These are phyloP conservation scores for Masnerella sp. DNA, from an alignment of 2,888 invertebrate species.

Conservation along the genomic window DNA sequence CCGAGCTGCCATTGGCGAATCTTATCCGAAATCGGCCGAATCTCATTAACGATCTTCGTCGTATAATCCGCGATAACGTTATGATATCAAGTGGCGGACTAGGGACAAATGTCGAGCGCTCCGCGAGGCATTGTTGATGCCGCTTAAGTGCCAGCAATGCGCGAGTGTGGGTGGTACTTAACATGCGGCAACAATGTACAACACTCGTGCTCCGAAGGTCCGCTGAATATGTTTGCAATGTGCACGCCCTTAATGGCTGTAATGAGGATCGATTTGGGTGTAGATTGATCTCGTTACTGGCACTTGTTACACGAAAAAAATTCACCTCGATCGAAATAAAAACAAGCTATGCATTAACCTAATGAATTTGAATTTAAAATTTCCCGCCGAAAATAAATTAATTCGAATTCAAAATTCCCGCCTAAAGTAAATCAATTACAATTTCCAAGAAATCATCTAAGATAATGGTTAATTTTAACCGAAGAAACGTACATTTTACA, in stretches of 20 bases:
- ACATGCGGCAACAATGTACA: conserved; percentile 34
- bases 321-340: too few species aligned
- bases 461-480: too few species aligned
- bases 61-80: conserved; percentile 8
- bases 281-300: conserved; percentile 18
- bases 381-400: too few species aligned
- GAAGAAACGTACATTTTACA: too few species aligned
- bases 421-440: too few species aligned
- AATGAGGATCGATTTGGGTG: conserved; percentile 38
- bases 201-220: conserved; percentile 15
- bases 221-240: conserved; percentile 43
- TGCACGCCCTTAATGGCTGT: conserved; percentile 35
- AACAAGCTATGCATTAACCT: too few species aligned
- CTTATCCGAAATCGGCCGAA: conserved; percentile 7
- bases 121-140: conserved; percentile 29
- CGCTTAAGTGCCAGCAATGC: conserved; percentile 28
- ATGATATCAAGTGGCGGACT: conserved; percentile 24
- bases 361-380: too few species aligned
- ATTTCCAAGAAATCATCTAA: too few species aligned
- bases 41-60: background rate
- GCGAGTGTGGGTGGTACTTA: conserved; percentile 34
- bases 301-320: conserved; percentile 21
- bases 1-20: too few species aligned
- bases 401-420: too few species aligned
- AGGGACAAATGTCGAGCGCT: conserved; percentile 15